phyloP scores from a whole-genome alignment of 92 coral and sea anemone genomes.

The Porites rus region DNA sequence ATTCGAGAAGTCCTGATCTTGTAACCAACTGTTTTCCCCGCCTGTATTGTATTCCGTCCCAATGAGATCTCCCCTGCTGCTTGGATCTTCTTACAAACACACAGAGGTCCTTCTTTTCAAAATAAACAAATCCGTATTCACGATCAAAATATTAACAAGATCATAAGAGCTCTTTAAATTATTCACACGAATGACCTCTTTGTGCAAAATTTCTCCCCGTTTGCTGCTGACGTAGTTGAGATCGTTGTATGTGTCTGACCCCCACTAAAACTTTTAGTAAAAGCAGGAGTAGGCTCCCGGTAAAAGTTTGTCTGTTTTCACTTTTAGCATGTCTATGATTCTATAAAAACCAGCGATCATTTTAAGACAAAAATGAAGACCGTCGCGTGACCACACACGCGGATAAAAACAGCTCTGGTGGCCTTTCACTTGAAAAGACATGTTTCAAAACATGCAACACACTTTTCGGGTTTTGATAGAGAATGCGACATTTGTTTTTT shows the following conservation, averaged over 20 bases:
- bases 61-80: not conserved
- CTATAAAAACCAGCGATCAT: not conserved
- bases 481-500: not conserved
- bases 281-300: no score
- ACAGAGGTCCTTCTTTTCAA: conserved; percentile 11
- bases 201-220: conserved; percentile 30
- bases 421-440: not conserved
- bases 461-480: not conserved
- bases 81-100: conserved; percentile 6
- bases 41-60: conserved; percentile 21
- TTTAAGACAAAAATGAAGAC: not conserved
- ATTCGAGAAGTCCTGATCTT: not conserved
- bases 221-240: not conserved
- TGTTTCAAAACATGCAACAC: not conserved
- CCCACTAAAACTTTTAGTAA: not conserved
- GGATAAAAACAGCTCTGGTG: conserved; percentile 17
- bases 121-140: conserved; percentile 36
- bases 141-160: conserved; percentile 31
- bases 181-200: conserved; percentile 55
- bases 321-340: no score
- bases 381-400: conserved; percentile 43
- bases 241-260: not conserved
- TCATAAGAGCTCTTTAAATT: conserved; percentile 35
- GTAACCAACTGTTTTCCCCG: conserved; percentile 2
- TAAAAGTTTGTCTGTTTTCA: no score